Percentiles rank a stretch among this genome's conserved stretches.
Conservation (phyloP, 2,797 vertebrate species). For the Cyclura pinguis region DNA sequence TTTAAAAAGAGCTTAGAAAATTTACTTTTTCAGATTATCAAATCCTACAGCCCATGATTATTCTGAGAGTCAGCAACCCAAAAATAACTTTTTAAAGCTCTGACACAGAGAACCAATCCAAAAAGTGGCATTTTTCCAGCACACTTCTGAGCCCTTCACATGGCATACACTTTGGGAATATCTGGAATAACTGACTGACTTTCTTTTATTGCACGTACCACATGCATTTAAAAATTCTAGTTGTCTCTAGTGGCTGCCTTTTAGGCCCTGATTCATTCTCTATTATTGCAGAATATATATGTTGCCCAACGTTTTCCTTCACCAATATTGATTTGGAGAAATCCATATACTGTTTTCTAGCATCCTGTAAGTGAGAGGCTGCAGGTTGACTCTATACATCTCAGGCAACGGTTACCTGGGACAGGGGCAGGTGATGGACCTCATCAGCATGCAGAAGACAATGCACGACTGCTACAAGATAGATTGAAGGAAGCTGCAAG, state of each 20-base stretch:
- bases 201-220: not conserved
- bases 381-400: constrained; percentile 71
- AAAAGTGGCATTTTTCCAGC: not conserved
- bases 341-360: constrained; percentile 64
- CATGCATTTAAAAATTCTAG: not conserved
- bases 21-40: too few species aligned
- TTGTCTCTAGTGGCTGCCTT: not conserved
- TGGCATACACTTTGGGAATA: not conserved
- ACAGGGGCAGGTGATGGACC: constrained; percentile 10
- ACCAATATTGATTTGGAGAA: not conserved
- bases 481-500: constrained; percentile 85
- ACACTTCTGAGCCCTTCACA: not conserved
- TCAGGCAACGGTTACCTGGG: constrained; percentile 68
- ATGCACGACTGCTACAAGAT: constrained; percentile 62
- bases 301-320: not conserved
- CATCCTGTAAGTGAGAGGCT: constrained; percentile 65
- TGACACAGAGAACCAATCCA: not conserved
- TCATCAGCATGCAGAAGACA: constrained; percentile 17
- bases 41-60: too few species aligned
- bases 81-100: too few species aligned
- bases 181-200: not conserved
- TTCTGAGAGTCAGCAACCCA: too few species aligned
- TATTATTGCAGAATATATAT: not conserved
- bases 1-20: too few species aligned
- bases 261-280: not conserved